Evolutionary conservation across 2,888 invertebrate species (phyloP).

Genomic region (Clusia tigrina): DNA sequence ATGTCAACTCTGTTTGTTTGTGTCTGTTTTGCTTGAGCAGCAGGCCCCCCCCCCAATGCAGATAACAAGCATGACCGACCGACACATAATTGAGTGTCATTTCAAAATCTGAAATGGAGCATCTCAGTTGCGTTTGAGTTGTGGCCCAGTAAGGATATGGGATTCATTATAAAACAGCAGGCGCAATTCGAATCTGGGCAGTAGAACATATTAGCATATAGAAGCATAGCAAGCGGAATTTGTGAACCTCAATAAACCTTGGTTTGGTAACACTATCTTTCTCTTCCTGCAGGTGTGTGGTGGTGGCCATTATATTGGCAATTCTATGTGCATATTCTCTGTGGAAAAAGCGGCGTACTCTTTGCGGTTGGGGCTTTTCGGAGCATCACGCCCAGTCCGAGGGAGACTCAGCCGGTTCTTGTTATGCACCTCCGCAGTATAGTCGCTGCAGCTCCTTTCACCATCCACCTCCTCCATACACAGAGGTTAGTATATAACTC

Average conservation of each 20-base stretch:
- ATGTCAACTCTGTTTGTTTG: neutral
- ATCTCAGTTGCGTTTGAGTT: slow-evolving; percentile 28
- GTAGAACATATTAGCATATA: slow-evolving; percentile 36
- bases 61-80: neutral
- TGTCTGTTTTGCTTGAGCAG: neutral
- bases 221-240: neutral
- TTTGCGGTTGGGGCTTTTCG: slow-evolving; percentile 66
- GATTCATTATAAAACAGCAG: slow-evolving; percentile 49
- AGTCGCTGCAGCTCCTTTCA: slow-evolving; percentile 85
- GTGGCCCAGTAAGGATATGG: slow-evolving; percentile 48
- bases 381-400: slow-evolving; percentile 72
- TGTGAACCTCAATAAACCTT: too few species aligned
- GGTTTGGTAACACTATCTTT: too few species aligned
- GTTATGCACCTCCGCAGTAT: slow-evolving; percentile 84
- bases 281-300: slow-evolving; percentile 71
- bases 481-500: slow-evolving; percentile 70
- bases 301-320: slow-evolving; percentile 75
- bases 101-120: neutral
- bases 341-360: slow-evolving; percentile 68
- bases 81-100: slow-evolving; percentile 6
- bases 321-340: slow-evolving; percentile 75
- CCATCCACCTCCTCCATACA: slow-evolving; percentile 84
- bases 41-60: neutral
- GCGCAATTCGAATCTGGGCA: slow-evolving; percentile 51
- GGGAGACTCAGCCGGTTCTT: slow-evolving; percentile 80